Evolutionary conservation across 2,797 vertebrate genomes (phyloP).

Genomic region (Iguana delicatissima): DNA sequence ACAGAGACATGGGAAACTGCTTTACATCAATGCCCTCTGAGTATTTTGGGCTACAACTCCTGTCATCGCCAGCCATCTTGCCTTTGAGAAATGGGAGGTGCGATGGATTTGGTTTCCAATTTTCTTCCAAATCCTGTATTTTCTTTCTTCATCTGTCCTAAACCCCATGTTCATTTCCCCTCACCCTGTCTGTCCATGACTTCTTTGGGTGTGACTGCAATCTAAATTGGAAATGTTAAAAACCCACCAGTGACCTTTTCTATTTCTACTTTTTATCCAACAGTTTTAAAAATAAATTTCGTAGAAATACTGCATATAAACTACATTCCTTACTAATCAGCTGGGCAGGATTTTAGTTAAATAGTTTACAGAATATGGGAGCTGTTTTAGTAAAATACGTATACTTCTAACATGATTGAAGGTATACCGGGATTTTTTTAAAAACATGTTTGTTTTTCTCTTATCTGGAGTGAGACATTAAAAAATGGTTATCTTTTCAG

Average conservation of each 20-base stretch:
- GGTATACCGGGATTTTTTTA: constrained; percentile 19
- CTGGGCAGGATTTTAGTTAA: constrained; percentile 60
- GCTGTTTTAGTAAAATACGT: background rate
- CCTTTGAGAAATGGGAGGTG: background rate
- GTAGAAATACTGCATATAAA: constrained; percentile 46
- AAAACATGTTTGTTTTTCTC: constrained; percentile 36
- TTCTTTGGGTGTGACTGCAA: background rate
- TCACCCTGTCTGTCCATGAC: background rate
- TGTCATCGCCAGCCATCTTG: background rate
- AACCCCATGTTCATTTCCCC: background rate
- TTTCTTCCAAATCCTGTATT: background rate
- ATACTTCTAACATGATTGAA: constrained; percentile 33
- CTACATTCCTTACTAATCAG: constrained; percentile 65
- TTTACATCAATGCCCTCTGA: background rate
- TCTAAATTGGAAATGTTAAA: constrained; percentile 5
- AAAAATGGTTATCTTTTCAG: constrained; percentile 33
- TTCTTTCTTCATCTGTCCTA: background rate
- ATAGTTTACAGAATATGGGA: constrained; percentile 62
- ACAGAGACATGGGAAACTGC: background rate
- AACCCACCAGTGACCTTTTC: constrained; percentile 8
- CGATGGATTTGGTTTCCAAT: too few species aligned
- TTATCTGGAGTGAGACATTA: background rate
- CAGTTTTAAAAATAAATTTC: constrained; percentile 34
- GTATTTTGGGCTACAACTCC: background rate
- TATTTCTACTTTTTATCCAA: constrained; percentile 36